phyloP scores from a whole-genome alignment of 2,797 vertebrate species.

The Xenentodon cancila region DNA sequence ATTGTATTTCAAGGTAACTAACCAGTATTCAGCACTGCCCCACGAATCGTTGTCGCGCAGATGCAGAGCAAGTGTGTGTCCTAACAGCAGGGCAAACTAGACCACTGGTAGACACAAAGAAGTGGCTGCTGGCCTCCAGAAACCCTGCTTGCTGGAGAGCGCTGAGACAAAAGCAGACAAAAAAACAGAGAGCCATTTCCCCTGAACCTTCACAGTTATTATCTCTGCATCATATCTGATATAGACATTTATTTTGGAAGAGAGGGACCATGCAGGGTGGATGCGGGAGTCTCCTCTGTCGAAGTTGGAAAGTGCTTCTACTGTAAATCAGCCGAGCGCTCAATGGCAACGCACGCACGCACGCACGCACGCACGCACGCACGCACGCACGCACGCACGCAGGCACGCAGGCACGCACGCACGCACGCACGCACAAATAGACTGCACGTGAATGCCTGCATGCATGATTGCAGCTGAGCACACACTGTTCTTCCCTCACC shows the following conservation, averaged over 20 bases:
- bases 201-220: slow-evolving; percentile 42
- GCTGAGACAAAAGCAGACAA: slow-evolving; percentile 37
- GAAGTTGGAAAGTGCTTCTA: slow-evolving; percentile 33
- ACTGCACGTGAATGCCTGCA: slow-evolving; percentile 23
- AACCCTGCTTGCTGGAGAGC: slow-evolving; percentile 34
- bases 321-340: slow-evolving; percentile 46
- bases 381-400: background rate
- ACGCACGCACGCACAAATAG: slow-evolving; percentile 21
- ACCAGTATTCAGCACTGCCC: slow-evolving; percentile 1
- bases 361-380: background rate
- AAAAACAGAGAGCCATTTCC: slow-evolving; percentile 41
- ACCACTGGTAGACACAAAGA: slow-evolving; percentile 49
- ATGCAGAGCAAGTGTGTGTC: slow-evolving; percentile 5
- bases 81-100: slow-evolving; percentile 25
- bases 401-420: background rate
- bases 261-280: slow-evolving; percentile 16
- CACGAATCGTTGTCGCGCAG: slow-evolving; percentile 17
- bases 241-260: slow-evolving; percentile 43
- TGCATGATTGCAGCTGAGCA: slow-evolving; percentile 25
- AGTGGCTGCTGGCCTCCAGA: slow-evolving; percentile 31
- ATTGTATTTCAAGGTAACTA: background rate
- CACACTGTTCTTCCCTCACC: slow-evolving; percentile 34
- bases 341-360: background rate
- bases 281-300: background rate
- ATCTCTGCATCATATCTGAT: slow-evolving; percentile 39